Conservation (phyloP, 2,797 vertebrate genomes). For the Pterois miles region DNA sequence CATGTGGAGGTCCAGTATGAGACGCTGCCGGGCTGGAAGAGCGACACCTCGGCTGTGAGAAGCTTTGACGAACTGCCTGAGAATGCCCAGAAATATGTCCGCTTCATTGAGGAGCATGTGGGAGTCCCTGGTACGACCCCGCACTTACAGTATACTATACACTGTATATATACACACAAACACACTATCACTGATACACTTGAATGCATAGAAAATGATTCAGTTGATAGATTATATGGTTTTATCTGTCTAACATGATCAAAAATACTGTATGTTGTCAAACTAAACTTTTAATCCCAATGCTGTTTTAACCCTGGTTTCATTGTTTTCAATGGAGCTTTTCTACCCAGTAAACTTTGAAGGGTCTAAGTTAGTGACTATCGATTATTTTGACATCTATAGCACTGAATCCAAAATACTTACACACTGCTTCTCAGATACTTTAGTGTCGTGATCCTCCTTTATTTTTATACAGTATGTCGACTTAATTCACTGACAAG, state of each 20-base stretch:
- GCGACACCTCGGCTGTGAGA: conserved; percentile 89
- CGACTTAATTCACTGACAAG: not conserved
- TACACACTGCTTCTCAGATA: not conserved
- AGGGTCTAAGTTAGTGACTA: not conserved
- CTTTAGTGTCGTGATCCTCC: not conserved
- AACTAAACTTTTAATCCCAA: no score
- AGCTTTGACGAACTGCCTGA: conserved; percentile 93
- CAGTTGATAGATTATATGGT: not conserved
- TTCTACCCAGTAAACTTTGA: no score
- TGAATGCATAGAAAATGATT: not conserved
- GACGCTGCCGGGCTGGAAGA: conserved; percentile 95
- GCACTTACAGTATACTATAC: no score
- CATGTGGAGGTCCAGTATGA: conserved; percentile 95
- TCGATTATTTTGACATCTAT: not conserved
- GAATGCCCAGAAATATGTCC: conserved; percentile 94
- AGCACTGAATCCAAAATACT: not conserved
- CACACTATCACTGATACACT: no score
- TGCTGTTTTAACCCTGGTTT: no score
- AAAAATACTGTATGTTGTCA: not conserved
- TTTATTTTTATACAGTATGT: not conserved
- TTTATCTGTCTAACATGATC: not conserved
- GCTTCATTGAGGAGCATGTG: conserved; percentile 90
- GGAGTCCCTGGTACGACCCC: conserved; percentile 89
- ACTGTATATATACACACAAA: not conserved
- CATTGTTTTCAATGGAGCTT: no score